phyloP scores from a whole-genome alignment of 2,113 vertebrate species.

The Lepus timidus region DNA sequence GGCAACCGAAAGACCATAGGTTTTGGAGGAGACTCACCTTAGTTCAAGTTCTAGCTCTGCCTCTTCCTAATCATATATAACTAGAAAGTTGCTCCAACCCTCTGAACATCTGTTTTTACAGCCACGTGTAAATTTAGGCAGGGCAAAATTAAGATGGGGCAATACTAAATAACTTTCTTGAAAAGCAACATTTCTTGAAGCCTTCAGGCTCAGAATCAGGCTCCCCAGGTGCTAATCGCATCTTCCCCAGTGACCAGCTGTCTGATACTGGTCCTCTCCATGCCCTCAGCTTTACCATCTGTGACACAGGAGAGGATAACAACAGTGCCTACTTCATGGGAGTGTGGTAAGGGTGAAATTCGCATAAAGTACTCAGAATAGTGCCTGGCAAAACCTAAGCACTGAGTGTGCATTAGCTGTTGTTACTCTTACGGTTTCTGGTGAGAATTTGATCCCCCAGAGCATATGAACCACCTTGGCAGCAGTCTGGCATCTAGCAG shows the following conservation, averaged over 20 bases:
- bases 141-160: neutral
- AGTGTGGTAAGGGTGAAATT: neutral
- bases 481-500: neutral
- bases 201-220: neutral
- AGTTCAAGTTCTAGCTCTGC: neutral
- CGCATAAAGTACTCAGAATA: neutral
- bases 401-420: neutral
- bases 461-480: neutral
- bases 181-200: neutral
- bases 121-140: neutral
- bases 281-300: neutral
- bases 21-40: neutral
- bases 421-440: neutral
- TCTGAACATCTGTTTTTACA: neutral
- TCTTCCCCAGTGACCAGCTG: neutral
- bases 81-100: neutral
- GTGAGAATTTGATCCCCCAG: conserved; percentile 18
- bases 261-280: neutral
- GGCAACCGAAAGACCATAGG: neutral
- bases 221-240: neutral
- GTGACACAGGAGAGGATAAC: neutral
- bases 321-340: neutral
- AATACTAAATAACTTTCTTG: neutral
- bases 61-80: neutral
- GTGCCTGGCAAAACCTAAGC: neutral